Percentiles rank a stretch among this genome's conserved stretches.
phyloP scores from a whole-genome alignment of 2,888 invertebrate species.

The Cabera pusaria region DNA sequence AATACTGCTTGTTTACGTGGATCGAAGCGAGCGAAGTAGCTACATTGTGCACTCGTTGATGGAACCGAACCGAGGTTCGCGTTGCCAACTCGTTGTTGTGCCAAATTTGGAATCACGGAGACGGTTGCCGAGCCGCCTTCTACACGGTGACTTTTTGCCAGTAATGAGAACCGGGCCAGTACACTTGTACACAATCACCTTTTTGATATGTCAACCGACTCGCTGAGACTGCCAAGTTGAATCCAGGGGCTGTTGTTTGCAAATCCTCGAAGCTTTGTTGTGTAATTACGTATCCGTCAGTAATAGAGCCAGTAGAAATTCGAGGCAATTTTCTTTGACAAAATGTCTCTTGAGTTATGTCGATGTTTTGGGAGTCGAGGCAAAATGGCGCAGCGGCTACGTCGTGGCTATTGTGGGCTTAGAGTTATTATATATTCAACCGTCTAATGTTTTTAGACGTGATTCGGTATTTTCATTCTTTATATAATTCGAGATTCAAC shows the following conservation, averaged over 20 bases:
- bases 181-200: conserved; percentile 42
- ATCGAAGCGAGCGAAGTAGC: conserved; percentile 44
- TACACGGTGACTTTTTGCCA: conserved; percentile 51
- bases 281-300: conserved; percentile 22
- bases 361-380: conserved; percentile 19
- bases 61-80: conserved; percentile 46
- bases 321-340: conserved; percentile 20
- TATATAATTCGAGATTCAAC: no score
- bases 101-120: conserved; percentile 67
- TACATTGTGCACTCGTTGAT: conserved; percentile 52
- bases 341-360: conserved; percentile 9
- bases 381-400: conserved; percentile 11
- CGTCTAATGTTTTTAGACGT: no score
- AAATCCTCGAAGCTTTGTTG: conserved; percentile 24
- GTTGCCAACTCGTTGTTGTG: conserved; percentile 72
- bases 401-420: conserved; percentile 4
- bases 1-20: conserved; percentile 74
- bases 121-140: conserved; percentile 46
- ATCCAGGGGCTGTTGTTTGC: conserved; percentile 15
- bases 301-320: conserved; percentile 17
- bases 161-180: conserved; percentile 41
- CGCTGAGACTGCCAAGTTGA: conserved; percentile 27
- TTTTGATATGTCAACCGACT: conserved; percentile 42
- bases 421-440: no score
- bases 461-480: no score